These are phyloP conservation scores for Propithecus coquereli DNA, from an alignment of 2,113 vertebrate genomes.

Conservation along the genomic window DNA sequence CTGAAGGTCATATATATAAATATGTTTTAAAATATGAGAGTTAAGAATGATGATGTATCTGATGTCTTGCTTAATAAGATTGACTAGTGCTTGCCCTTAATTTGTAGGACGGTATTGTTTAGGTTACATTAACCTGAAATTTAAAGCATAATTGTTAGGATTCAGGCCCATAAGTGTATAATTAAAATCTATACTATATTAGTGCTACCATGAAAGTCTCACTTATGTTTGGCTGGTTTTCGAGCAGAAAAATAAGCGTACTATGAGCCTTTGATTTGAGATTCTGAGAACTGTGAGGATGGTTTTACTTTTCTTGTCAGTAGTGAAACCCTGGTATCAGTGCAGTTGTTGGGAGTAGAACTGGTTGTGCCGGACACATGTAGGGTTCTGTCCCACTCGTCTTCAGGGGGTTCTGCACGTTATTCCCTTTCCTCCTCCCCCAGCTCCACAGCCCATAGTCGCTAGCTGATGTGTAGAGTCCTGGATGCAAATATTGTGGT, in stretches of 20 bases:
- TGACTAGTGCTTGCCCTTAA: conserved; percentile 73
- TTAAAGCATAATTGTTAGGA: conserved; percentile 57
- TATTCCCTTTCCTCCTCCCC: not conserved
- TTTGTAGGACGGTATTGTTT: conserved; percentile 74
- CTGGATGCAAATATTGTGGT: conserved; percentile 13
- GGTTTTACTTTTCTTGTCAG: conserved; percentile 52
- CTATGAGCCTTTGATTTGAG: conserved; percentile 64
- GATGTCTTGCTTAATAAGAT: conserved; percentile 59
- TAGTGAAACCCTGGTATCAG: conserved; percentile 33
- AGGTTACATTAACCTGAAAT: conserved; percentile 74
- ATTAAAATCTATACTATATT: conserved; percentile 27
- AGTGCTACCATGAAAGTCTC: conserved; percentile 60
- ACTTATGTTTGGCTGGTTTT: conserved; percentile 70
- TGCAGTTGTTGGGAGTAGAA: conserved; percentile 19
- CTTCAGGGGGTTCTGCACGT: conserved; percentile 51
- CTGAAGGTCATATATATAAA: conserved; percentile 48
- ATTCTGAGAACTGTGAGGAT: not conserved
- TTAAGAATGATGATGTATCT: conserved; percentile 58
- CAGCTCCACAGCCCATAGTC: not conserved
- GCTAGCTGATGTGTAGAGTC: not conserved
- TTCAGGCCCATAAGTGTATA: conserved; percentile 47
- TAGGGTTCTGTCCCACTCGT: conserved; percentile 57
- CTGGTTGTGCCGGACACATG: conserved; percentile 36
- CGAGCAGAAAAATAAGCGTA: conserved; percentile 56
- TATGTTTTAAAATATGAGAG: conserved; percentile 43